Evolutionary conservation across 2,888 invertebrate genomes (phyloP), one percentile per base, ranked within the genome.

Genomic region (Pogonocherus hispidulus): DNA sequence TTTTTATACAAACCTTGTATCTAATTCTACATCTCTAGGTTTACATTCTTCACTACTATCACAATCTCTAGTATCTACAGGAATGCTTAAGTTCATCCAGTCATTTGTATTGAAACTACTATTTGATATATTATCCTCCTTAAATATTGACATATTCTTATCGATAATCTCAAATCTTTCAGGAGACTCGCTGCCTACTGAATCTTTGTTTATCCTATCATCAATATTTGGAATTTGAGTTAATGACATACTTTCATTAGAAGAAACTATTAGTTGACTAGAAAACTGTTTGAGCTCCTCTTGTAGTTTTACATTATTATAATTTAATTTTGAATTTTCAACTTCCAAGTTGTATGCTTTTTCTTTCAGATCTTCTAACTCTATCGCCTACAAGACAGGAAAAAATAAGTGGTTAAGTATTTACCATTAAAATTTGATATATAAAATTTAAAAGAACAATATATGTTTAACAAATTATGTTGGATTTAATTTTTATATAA

Each of bases 111-210:
- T 83, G 55, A 81, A 78, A 76, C 84, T 84, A 64, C 78, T 83
- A 66, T 82, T 83, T 0, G 84, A 84, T 47, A 82, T 76, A 66
- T 79, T 83, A 71, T 84, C 84, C 54, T 78, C 79, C 66, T 80
- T 75, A 62, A 75, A 76, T 16, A 76, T 22, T 5, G 74, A 52
- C 67, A 75, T 78, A 60, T 75, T 76, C 66, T 76, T 76, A 56
- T 81, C 79, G 72, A 90, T 89, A 77, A 91, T 89, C 83, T 91
- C 90, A 83, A 90, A 91, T 78, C 89, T 88, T 74, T 90, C 90
- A 0, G 90, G 90, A 0, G 90, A 89, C 23, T 86, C 88, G 77
- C 90, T 89, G 56, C 88, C 87, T 0, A 89, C 78, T 32, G 83
- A 78, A 71, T 78, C 77, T 71, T 80, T 78, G 68, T 27, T 18